Conservation (phyloP, 2,888 invertebrate genomes). For the Idaea biselata region DNA sequence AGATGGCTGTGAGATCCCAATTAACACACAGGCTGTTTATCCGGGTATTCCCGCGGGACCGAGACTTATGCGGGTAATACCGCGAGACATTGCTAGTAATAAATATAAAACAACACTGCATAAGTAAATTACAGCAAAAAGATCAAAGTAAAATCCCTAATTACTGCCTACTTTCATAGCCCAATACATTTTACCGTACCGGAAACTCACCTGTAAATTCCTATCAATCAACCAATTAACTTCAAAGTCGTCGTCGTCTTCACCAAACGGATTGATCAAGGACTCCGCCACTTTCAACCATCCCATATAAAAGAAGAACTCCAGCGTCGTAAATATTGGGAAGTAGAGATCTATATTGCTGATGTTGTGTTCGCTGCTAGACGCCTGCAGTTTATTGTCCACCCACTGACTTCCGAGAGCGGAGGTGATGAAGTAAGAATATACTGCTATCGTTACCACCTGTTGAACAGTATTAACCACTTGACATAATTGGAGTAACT, state of each 20-base stretch:
- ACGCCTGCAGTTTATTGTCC: conserved; percentile 73
- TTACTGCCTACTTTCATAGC: not conserved
- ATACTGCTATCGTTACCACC: conserved; percentile 95
- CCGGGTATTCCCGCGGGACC: no score
- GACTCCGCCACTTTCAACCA: conserved; percentile 96
- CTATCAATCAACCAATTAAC: conserved; percentile 96
- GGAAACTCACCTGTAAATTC: conserved; percentile 85
- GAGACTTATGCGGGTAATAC: no score
- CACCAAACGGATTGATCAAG: conserved; percentile 94
- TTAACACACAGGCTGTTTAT: no score
- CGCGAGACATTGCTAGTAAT: no score
- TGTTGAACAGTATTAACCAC: conserved; percentile 26
- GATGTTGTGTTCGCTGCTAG: conserved; percentile 51
- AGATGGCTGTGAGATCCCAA: no score
- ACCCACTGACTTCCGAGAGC: conserved; percentile 95
- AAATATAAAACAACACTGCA: no score
- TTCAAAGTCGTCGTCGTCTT: conserved; percentile 95
- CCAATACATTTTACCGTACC: not conserved
- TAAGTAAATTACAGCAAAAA: no score
- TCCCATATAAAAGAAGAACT: conserved; percentile 94
- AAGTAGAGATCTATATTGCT: conserved; percentile 91
- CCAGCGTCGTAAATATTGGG: conserved; percentile 93
- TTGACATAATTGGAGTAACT: not conserved
- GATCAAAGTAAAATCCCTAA: not conserved
- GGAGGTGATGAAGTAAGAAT: conserved; percentile 93